A percentile compares a stretch with the other conserved stretches of the same genome.
These are phyloP conservation scores for Mustelus asterias DNA, from an alignment of 2,113 vertebrate genomes.

Conservation along the genomic window DNA sequence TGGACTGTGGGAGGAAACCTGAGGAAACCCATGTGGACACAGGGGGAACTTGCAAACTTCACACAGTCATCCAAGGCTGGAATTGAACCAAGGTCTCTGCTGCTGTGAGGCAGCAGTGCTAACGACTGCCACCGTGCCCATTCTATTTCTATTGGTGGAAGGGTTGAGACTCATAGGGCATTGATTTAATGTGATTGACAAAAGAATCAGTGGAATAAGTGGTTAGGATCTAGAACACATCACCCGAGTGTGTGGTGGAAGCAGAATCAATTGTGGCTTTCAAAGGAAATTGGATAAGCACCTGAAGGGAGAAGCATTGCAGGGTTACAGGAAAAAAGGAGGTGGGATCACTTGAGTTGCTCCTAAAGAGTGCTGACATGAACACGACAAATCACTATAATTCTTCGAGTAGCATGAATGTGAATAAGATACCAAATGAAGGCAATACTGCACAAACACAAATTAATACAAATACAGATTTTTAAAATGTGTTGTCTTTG, in stretches of 20 bases:
- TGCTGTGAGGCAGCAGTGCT: no score
- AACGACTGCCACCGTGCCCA: no score
- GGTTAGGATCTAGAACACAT: not conserved
- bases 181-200: not conserved
- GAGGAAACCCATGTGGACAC: no score
- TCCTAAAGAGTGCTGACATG: not conserved
- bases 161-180: not conserved
- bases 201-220: not conserved
- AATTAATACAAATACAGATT: not conserved
- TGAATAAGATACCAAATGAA: not conserved
- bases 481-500: not conserved
- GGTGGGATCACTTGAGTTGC: not conserved
- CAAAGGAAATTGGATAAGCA: not conserved
- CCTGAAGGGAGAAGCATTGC: not conserved
- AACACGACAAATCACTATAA: not conserved
- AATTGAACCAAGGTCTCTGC: no score
- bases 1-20: no score
- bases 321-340: not conserved
- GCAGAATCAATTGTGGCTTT: not conserved
- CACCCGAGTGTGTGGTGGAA: not conserved
- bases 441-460: not conserved
- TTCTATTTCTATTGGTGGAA: not conserved
- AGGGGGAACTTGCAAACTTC: no score
- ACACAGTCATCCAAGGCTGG: no score
- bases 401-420: not conserved